Base-by-base conservation (phyloP, 1,140 invertebrate genomes). In the Drosophila parvula region DNA sequence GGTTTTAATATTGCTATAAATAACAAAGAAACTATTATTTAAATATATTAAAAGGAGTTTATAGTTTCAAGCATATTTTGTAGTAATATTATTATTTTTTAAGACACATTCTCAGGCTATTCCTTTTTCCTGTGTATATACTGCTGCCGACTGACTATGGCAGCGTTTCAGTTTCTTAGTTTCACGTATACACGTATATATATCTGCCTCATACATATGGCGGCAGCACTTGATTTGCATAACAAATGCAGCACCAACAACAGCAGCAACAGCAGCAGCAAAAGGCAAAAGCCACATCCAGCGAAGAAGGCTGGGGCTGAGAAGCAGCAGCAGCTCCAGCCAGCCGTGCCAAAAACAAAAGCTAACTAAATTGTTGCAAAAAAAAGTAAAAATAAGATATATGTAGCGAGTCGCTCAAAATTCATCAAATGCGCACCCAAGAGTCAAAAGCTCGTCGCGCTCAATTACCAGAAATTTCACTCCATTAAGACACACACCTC, bases 221-320 rank as follows among this genome's bases (percentile, higher is more conserved):
- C 82, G 71, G 84, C 83, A 89, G 84, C 83, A 86, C 83, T 89
- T 86, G 84, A 86, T 86, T 86, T 86, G 83, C 83, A 86, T 86
- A 89, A 86, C 83, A 86, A 86, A 86, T 86, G 83, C 83, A 79
- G 63, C 82, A 58, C 57, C 71, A 74, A 32, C 65, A 62, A 27
- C 56, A 65, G 34, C 73, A 55, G 36, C 71, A 44, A 6, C 38
- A 47, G 41, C 61, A 56, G 50, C 57, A 50, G 41, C 59, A 68
- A 62, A 36, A 59, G 38, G 45, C 50, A 53, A 74, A 55, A 51
- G 68, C 56, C 55, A 62, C 76, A 60, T 59, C 65, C 55, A 18
- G 28, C 55, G 77, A 61, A 70, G 47, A 60, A 56, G 79, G 69
- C 77, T 60, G 53, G 34, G 36, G 36, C 36, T n/a, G 38, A 40